Evolutionary conservation across 2,888 invertebrate genomes (phyloP).

Genomic region (Hemicrepidius hirtus): DNA sequence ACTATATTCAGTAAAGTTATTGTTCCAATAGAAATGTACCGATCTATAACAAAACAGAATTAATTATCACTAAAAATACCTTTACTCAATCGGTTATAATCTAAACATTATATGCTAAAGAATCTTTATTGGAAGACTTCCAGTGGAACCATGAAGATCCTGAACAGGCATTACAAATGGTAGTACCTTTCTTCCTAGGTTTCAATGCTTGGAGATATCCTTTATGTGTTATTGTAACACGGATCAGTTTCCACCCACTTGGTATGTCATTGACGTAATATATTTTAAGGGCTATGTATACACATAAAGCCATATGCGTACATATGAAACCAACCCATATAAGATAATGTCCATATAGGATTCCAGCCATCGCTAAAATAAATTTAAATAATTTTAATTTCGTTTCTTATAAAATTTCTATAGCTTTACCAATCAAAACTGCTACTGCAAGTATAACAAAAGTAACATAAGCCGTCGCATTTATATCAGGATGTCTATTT

Average conservation of each 20-base stretch:
- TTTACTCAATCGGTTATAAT: too few relatives aligned
- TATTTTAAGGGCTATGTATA: conserved; percentile 66
- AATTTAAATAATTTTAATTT: conserved; percentile 55
- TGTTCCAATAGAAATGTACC: conserved; percentile 62
- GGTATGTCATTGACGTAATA: conserved; percentile 67
- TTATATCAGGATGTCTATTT: conserved; percentile 89
- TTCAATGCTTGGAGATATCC: conserved; percentile 63
- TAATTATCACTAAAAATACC: too few relatives aligned
- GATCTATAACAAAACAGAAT: neutral
- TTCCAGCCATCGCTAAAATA: conserved; percentile 78
- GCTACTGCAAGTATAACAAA: conserved; percentile 84
- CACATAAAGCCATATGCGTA: conserved; percentile 78
- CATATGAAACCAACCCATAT: conserved; percentile 85
- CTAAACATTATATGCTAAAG: too few relatives aligned
- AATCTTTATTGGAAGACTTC: too few relatives aligned
- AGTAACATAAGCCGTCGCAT: conserved; percentile 86
- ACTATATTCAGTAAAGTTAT: conserved; percentile 79
- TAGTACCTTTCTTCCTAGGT: conserved; percentile 60
- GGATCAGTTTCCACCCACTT: conserved; percentile 69
- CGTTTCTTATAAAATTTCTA: too few relatives aligned
- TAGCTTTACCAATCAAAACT: conserved; percentile 77
- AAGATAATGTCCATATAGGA: conserved; percentile 77
- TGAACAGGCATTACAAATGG: neutral
- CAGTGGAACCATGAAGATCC: too few relatives aligned
- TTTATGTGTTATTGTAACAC: conserved; percentile 63